Evolutionary conservation across 2,113 vertebrate genomes (phyloP).

Genomic region (Diadophis punctatus): DNA sequence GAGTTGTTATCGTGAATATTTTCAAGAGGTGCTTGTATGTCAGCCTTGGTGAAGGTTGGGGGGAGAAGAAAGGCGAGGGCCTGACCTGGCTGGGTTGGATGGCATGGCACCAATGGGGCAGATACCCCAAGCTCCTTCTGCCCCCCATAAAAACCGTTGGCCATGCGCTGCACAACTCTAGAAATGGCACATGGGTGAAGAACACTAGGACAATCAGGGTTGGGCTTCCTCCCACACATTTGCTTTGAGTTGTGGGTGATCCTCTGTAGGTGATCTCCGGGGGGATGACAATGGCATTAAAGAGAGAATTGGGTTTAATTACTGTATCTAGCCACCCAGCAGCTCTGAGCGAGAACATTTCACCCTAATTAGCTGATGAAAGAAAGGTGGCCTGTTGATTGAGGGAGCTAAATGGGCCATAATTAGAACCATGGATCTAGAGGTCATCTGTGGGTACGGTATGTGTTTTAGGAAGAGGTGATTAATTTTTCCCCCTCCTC

Average conservation of each 20-base stretch:
- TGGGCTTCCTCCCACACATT: not conserved
- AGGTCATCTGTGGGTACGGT: conserved; percentile 43
- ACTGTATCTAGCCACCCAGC: conserved; percentile 47
- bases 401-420: conserved; percentile 65
- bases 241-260: not conserved
- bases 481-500: conserved; percentile 28
- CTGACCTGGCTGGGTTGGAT: conserved; percentile 38
- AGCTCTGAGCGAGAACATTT: conserved; percentile 53
- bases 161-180: not conserved
- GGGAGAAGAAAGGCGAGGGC: conserved; percentile 51
- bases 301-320: not conserved
- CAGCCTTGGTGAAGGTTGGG: conserved; percentile 49
- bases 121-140: conserved; percentile 10
- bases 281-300: conserved; percentile 26
- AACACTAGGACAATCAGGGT: not conserved
- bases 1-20: conserved; percentile 54
- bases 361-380: conserved; percentile 62
- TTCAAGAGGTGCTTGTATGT: conserved; percentile 35
- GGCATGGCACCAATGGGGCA: conserved; percentile 30
- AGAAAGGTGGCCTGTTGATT: conserved; percentile 68
- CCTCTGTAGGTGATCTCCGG: not conserved
- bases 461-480: not conserved
- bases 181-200: not conserved
- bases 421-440: conserved; percentile 58
- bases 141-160: not conserved